phyloP scores from a whole-genome alignment of 2,797 vertebrate species.

The Triplophysa yarkandensis region DNA sequence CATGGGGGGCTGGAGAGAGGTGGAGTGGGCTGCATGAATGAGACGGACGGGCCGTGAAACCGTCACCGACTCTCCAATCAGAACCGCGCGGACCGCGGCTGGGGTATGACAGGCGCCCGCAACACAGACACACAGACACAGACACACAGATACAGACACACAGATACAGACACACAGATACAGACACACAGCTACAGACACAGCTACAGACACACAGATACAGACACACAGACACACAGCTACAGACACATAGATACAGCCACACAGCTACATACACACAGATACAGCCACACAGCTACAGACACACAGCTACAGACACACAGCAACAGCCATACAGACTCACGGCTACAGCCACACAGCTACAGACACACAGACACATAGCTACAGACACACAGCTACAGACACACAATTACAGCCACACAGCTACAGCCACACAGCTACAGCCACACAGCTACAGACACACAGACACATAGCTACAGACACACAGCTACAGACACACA shows the following conservation, averaged over 20 bases:
- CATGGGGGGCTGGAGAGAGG: slow-evolving; percentile 30
- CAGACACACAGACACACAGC: not conserved
- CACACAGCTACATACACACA: too few relatives aligned
- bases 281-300: too few relatives aligned
- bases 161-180: not conserved
- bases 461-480: too few relatives aligned
- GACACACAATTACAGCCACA: too few relatives aligned
- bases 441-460: not conserved
- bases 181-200: not conserved
- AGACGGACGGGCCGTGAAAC: slow-evolving; percentile 52
- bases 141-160: not conserved
- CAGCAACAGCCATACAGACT: too few relatives aligned
- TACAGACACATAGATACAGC: too few relatives aligned
- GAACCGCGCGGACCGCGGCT: slow-evolving; percentile 34
- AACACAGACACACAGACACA: too few relatives aligned
- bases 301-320: too few relatives aligned
- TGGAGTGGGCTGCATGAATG: slow-evolving; percentile 30
- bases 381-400: not conserved
- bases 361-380: too few relatives aligned
- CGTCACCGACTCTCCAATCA: slow-evolving; percentile 37
- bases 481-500: not conserved
- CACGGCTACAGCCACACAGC: too few relatives aligned
- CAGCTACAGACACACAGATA: not conserved
- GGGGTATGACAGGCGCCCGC: slow-evolving; percentile 52
- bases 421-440: too few relatives aligned